Evolutionary conservation across 2,113 vertebrate species (phyloP).

Genomic region (Dolichallabes microphthalmus): DNA sequence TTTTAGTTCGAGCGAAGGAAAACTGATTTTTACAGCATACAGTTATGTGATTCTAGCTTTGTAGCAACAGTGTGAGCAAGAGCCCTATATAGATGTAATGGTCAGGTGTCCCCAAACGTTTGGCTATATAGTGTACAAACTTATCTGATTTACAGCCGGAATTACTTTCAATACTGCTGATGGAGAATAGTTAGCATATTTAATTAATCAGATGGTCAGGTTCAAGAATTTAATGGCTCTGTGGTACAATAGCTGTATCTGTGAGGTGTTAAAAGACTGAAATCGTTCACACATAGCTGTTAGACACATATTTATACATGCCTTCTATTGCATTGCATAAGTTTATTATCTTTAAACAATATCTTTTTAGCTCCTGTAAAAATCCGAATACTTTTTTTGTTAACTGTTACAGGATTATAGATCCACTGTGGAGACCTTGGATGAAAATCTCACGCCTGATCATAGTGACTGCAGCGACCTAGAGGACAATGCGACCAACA

Average conservation of each 20-base stretch:
- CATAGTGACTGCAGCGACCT: slow-evolving; percentile 33
- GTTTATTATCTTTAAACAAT: not conserved
- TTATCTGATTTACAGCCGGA: not conserved
- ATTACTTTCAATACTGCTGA: not conserved
- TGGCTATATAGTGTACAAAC: not conserved
- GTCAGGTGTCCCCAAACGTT: not conserved
- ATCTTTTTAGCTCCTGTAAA: not conserved
- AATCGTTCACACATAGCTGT: no score
- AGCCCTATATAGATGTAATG: not conserved
- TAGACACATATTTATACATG: not conserved
- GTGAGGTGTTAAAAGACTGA: not conserved
- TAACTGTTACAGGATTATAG: slow-evolving; percentile 54
- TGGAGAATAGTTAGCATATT: not conserved
- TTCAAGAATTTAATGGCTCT: not conserved
- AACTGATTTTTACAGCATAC: not conserved
- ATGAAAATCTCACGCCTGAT: slow-evolving; percentile 17
- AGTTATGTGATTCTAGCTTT: not conserved
- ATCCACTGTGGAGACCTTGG: slow-evolving; percentile 24
- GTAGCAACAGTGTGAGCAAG: not conserved
- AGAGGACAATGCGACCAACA: slow-evolving; percentile 22
- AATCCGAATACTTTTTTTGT: not conserved
- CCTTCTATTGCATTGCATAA: no score
- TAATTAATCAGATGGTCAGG: not conserved
- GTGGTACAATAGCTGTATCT: not conserved
- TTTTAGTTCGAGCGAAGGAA: not conserved